Base-by-base conservation (phyloP, 2,888 invertebrate species). In the Ceramica pisi region DNA sequence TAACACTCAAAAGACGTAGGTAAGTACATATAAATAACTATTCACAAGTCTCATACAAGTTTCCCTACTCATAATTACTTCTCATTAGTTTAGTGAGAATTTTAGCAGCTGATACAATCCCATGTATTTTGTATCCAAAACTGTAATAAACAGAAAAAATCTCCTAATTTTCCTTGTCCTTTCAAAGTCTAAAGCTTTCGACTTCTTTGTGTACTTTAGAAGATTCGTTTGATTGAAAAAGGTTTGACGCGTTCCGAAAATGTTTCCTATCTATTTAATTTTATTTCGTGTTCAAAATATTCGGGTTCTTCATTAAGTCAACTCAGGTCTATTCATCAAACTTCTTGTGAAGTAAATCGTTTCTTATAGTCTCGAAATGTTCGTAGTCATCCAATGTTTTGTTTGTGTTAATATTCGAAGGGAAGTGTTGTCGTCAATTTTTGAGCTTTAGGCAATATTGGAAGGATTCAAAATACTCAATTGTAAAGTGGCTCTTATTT, bases 221-320 rank as follows among this genome's bases (percentile, higher is more conserved):
- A 57, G 35, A 57, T 57, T 59, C 38, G 10, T 41, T 59, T 59
- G 14, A 59, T 59, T 41, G 23, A 23, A 41, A 59, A 21, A 59
- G 23, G 16, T 1, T 41, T 10, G 2, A 6, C 9, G 21, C 23
- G 59, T 41, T 56, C 35, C n/a, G n/a, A n/a, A 56, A 35, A 35
- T 56, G n/a, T 35, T 35, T 35, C 35, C n/a, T 35, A 35, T 56
- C 53, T 31, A 55, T 31, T 59, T 59, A 38, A 59, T 38, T 41
- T 41, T 59, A 23, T 59, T 59, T 41, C n/a, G 59, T 41, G 21
- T 23, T 59, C 21, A 59, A 41, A 41, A 59, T 59, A 21, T 59
- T 59, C 59, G 59, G 59, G 38, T 59, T 59, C 21, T 41, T 59
- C 21, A 59, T 41, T 59, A 59, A 59, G 59, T 59, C 59, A 59